Conservation (phyloP, 1,140 invertebrate species). For the Cydia pomonella region DNA sequence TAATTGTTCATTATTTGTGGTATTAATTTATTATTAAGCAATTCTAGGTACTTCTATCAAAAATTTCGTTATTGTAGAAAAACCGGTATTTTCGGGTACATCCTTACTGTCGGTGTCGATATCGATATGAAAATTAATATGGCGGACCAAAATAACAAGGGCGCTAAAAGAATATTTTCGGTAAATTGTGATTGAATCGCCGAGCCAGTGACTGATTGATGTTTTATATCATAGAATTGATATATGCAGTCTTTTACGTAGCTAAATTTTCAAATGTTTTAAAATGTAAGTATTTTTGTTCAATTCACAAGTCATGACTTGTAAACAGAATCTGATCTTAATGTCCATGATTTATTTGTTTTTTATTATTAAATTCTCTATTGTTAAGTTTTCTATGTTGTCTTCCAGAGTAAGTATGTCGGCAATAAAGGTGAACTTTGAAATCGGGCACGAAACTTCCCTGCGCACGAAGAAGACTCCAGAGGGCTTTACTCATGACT, state of each 20-base stretch:
- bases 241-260: background rate
- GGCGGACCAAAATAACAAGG: conserved; percentile 79
- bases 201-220: conserved; percentile 48
- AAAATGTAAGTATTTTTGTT: conserved; percentile 20
- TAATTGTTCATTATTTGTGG: too few relatives aligned
- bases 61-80: background rate
- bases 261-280: conserved; percentile 16
- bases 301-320: conserved; percentile 21
- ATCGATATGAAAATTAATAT: conserved; percentile 65
- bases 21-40: background rate
- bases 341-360: conserved; percentile 16
- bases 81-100: background rate
- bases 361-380: conserved; percentile 1
- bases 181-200: conserved; percentile 50
- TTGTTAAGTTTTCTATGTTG: conserved; percentile 23
- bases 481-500: conserved; percentile 97
- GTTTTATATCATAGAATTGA: conserved; percentile 28
- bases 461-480: conserved; percentile 89
- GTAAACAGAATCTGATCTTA: conserved; percentile 17
- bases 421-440: conserved; percentile 92
- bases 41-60: background rate
- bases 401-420: conserved; percentile 78
- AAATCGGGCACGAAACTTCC: conserved; percentile 94
- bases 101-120: conserved; percentile 32
- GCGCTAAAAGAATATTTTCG: conserved; percentile 77